Base-by-base conservation (phyloP, 2,888 invertebrate species). In the Thecocarcelia acutangulata region DNA sequence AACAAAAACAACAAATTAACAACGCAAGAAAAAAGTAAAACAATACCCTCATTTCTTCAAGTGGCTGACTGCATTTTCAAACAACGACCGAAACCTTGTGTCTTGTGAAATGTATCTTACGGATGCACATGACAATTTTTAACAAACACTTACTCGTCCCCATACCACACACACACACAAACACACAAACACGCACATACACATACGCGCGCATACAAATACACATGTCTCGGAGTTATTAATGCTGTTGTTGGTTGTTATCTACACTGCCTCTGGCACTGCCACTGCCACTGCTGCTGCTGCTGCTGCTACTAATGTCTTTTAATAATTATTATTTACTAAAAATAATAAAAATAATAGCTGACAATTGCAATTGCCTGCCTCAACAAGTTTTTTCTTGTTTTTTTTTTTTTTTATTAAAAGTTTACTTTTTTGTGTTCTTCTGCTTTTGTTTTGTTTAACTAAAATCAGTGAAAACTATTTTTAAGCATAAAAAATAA, bases 91-190 rank as follows among this genome's bases (percentile, higher is more conserved):
- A 82, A 82, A 82, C 82, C 82, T 82, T 82, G 82, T 78, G 54
- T 78, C 78, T 76, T 77, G 80, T 83, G 82, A 84, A 83, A 83
- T 83, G 78, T 84, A 84, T 80, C 81, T 83, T 68, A 81, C 83
- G 84, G 84, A 83, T 83, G 84, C 83, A 81, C 81, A 82, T 82
- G 82, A 82, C 82, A 82, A 82, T 82, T 82, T 81, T 76, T 63
- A 72, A 66, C 58, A 66, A 73, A 42, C 37, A 44, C 58, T 70
- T 17, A n/a, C 33, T 33, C 24, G 24, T 28, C 42, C 13, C 2
- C 52, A 74, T n/a, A n/a, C n/a, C 44, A 37, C 17, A 1, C 42
- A 74, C 24, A 17, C 33, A 54, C 28, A 46, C 46, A 46, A 4
- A 37, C 17, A 3, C 42, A 74, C 24, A 17, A 15, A 54, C 28